Conservation (phyloP, 2,113 vertebrate genomes). For the Ciconia stormi region DNA sequence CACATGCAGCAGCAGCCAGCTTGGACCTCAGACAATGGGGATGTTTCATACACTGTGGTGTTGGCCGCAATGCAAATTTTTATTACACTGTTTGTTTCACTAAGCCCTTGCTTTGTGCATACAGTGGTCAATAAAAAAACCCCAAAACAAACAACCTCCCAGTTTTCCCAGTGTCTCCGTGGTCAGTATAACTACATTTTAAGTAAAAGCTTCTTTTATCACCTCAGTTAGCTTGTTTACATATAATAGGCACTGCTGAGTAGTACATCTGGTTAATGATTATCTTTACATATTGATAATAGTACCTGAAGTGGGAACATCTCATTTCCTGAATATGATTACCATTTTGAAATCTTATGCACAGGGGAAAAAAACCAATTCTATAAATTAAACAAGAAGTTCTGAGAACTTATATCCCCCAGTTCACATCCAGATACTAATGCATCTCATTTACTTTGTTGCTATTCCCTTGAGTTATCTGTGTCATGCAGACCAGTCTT, state of each 20-base stretch:
- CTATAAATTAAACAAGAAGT: slow-evolving; percentile 90
- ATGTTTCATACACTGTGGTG: not conserved
- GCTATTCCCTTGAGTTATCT: slow-evolving; percentile 89
- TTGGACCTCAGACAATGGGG: not conserved
- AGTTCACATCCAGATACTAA: slow-evolving; percentile 88
- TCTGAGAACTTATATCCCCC: slow-evolving; percentile 89
- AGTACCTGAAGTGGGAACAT: slow-evolving; percentile 76
- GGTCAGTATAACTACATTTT: slow-evolving; percentile 46
- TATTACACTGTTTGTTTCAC: not conserved
- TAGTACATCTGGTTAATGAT: slow-evolving; percentile 72
- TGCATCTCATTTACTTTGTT: slow-evolving; percentile 91
- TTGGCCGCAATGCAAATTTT: slow-evolving; percentile 9
- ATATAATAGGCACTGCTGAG: slow-evolving; percentile 68
- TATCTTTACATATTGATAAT: slow-evolving; percentile 80
- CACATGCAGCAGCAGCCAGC: not conserved
- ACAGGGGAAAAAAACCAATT: slow-evolving; percentile 71
- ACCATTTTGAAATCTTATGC: slow-evolving; percentile 81
- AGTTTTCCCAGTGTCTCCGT: not conserved
- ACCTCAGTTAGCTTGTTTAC: slow-evolving; percentile 72
- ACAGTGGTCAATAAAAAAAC: not conserved
- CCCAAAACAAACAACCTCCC: not conserved
- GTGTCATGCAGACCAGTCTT: slow-evolving; percentile 84
- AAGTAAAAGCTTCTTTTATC: slow-evolving; percentile 58
- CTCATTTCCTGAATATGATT: slow-evolving; percentile 76
- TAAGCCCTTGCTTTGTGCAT: not conserved